Conservation (phyloP, 2,797 vertebrate species). For the Antrozous pallidus region DNA sequence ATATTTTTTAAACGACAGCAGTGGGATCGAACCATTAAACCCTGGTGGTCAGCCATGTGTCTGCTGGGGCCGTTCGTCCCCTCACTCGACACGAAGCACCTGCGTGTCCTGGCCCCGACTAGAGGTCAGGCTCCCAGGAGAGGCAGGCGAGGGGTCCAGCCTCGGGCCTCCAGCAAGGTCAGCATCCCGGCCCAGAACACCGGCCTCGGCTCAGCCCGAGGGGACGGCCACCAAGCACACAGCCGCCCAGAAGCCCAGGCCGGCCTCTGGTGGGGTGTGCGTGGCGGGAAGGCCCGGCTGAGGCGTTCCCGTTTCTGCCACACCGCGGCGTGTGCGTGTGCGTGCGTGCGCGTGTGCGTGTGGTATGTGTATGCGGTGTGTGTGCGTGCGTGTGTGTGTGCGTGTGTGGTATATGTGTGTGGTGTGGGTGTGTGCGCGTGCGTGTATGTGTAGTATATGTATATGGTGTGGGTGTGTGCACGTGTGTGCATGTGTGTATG, state of each 20-base stretch:
- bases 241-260: background rate
- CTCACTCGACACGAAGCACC: background rate
- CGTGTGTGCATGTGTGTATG: no score
- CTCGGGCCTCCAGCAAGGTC: background rate
- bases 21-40: background rate
- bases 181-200: background rate
- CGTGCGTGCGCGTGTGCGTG: no score
- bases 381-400: no score
- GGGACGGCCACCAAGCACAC: no score
- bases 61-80: rapidly evolving
- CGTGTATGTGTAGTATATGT: no score
- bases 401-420: no score
- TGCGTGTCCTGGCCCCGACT: background rate
- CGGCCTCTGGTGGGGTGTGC: background rate
- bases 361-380: no score
- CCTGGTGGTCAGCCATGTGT: rapidly evolving
- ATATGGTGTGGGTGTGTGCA: no score
- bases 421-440: no score
- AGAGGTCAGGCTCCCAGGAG: background rate
- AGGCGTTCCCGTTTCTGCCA: background rate
- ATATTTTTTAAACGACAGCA: background rate
- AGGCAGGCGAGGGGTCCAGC: background rate
- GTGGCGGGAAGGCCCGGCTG: background rate
- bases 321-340: background rate
- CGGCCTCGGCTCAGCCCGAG: no score